Percentiles rank a stretch among this genome's conserved stretches.
Conservation (phyloP, 2,888 invertebrate species). For the Caenorhabditis sinica region DNA sequence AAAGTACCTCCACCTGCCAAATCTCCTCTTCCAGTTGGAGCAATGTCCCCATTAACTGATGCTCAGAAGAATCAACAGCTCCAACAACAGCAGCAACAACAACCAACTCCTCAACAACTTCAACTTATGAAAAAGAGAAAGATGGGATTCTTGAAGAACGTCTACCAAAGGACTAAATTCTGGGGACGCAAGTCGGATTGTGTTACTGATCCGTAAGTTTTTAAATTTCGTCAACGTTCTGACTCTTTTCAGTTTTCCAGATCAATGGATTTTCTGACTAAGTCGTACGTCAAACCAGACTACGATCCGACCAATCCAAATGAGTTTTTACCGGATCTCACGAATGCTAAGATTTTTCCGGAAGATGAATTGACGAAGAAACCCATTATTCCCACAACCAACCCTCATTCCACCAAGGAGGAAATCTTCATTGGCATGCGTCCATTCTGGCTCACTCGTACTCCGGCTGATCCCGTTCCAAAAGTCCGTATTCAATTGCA, state of each 20-base stretch:
- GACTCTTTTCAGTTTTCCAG: conserved; percentile 14
- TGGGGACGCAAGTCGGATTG: conserved; percentile 17
- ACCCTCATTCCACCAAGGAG: neutral
- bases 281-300: conserved; percentile 26
- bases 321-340: conserved; percentile 7
- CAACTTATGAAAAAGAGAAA: neutral
- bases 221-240: neutral
- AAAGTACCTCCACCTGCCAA: neutral
- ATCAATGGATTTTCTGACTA: conserved; percentile 10
- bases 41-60: neutral
- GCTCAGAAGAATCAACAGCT: neutral
- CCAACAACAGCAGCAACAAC: neutral
- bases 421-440: conserved; percentile 15
- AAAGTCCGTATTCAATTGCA: conserved; percentile 25
- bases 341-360: neutral
- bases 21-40: neutral
- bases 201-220: conserved; percentile 29
- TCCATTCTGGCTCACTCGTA: conserved; percentile 34
- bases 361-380: neutral
- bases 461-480: neutral
- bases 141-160: conserved; percentile 3
- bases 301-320: conserved; percentile 12
- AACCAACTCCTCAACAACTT: neutral
- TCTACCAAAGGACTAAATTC: neutral
- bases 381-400: too few species aligned